Percentiles rank a stretch among this genome's conserved stretches.
Conservation (phyloP, 2,888 invertebrate species). For the Xiphydria camelus region DNA sequence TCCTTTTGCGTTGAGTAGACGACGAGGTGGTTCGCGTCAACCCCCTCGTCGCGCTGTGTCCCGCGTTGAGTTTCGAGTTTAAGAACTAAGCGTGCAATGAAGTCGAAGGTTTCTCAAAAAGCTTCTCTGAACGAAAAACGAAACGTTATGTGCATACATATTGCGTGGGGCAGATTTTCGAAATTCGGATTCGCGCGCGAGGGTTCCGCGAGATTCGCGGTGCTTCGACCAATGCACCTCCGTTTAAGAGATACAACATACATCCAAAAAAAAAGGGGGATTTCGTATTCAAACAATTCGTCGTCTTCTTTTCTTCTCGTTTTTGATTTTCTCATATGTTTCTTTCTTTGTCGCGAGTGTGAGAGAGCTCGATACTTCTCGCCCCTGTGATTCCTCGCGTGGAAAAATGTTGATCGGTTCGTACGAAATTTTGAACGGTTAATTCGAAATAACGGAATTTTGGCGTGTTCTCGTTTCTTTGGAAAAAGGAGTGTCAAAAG, state of each 20-base stretch:
- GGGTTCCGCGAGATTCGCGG: too few species aligned
- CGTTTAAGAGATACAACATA: too few species aligned
- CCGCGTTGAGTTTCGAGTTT: constrained; percentile 10
- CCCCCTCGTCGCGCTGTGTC: too few species aligned
- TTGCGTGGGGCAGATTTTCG: too few species aligned
- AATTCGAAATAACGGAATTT: constrained; percentile 21
- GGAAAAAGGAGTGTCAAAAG: constrained; percentile 27
- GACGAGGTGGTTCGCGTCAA: background rate
- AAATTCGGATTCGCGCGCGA: too few species aligned
- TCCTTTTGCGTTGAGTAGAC: background rate
- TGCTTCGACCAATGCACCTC: too few species aligned
- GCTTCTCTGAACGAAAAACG: background rate
- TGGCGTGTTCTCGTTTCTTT: constrained; percentile 16
- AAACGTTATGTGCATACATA: too few species aligned
- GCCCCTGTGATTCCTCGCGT: too few species aligned
- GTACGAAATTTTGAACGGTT: constrained; percentile 17
- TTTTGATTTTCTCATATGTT: too few species aligned
- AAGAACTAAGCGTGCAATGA: constrained; percentile 39
- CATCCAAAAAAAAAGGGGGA: too few species aligned
- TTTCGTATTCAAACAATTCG: too few species aligned
- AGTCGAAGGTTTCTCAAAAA: constrained; percentile 27
- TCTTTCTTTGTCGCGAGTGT: background rate
- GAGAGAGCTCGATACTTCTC: too few species aligned
- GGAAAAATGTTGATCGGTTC: constrained; percentile 27
- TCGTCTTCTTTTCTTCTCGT: constrained; percentile 12